phyloP scores from a whole-genome alignment of 2,113 vertebrate genomes.

The Henicopernis longicauda region DNA sequence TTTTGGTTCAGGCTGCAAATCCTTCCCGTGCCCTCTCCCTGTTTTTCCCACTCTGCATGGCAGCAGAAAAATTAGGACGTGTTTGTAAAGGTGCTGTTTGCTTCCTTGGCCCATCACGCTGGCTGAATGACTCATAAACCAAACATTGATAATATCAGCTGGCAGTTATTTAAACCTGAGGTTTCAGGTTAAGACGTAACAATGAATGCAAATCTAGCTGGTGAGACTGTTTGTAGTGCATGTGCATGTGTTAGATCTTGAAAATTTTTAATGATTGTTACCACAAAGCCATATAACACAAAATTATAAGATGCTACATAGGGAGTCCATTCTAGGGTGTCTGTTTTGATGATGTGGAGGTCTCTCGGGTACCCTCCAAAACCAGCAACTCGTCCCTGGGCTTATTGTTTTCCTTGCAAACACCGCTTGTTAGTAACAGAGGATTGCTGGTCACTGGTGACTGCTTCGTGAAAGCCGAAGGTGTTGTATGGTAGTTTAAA shows the following conservation, averaged over 20 bases:
- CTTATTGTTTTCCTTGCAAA: background rate
- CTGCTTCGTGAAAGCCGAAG: background rate
- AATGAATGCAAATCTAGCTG: background rate
- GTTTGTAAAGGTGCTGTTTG: slow-evolving; percentile 5
- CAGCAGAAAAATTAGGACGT: background rate
- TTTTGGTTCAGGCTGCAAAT: background rate
- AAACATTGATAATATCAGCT: slow-evolving; percentile 44
- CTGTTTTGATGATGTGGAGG: background rate
- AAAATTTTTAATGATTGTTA: background rate
- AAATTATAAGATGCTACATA: background rate
- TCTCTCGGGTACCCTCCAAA: background rate
- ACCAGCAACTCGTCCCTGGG: background rate
- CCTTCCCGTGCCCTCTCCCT: background rate
- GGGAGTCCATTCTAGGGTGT: background rate
- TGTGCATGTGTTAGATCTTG: fast-evolving
- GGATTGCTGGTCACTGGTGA: background rate
- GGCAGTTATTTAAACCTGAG: slow-evolving; percentile 48
- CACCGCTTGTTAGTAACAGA: background rate
- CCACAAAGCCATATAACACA: background rate
- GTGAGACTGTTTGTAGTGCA: background rate
- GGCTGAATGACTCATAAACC: slow-evolving; percentile 27
- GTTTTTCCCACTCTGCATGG: background rate
- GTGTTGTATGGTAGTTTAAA: background rate
- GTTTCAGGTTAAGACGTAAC: slow-evolving; percentile 31
- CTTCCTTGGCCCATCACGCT: background rate